These are phyloP conservation scores for Euplagia quadripunctaria DNA, from an alignment of 2,888 invertebrate species.

Conservation along the genomic window DNA sequence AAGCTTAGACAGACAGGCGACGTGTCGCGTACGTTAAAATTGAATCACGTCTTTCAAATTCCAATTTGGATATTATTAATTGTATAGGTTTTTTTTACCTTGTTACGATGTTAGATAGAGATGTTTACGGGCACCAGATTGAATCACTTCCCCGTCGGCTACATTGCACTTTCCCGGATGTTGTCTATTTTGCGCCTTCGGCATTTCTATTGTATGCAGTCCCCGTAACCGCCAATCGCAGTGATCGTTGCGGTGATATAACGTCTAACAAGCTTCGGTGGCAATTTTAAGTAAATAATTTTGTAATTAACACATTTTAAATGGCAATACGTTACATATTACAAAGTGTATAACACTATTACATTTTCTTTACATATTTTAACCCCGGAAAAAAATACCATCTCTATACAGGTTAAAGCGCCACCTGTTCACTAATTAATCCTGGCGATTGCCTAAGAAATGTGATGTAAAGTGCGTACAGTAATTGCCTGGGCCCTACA, in stretches of 20 bases:
- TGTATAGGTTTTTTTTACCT: slow-evolving; percentile 49
- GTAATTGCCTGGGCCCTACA: slow-evolving; percentile 25
- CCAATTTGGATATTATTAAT: slow-evolving; percentile 35
- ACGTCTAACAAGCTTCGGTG: slow-evolving; percentile 62
- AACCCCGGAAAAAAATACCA: slow-evolving; percentile 12
- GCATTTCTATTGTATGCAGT: slow-evolving; percentile 63
- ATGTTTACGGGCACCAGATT: slow-evolving; percentile 46
- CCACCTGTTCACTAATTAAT: not conserved
- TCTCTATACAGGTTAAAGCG: not conserved
- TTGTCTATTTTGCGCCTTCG: slow-evolving; percentile 67
- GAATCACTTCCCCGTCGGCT: slow-evolving; percentile 61
- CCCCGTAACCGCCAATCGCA: slow-evolving; percentile 63
- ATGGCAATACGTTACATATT: not conserved
- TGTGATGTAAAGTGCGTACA: not conserved
- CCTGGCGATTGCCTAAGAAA: not conserved
- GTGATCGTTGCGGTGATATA: slow-evolving; percentile 62
- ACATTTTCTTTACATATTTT: not conserved
- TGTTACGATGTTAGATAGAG: slow-evolving; percentile 51
- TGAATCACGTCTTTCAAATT: slow-evolving; percentile 34
- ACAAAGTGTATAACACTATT: not conserved
- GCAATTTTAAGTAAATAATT: slow-evolving; percentile 54
- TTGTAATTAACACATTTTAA: slow-evolving; percentile 30
- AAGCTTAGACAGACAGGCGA: slow-evolving; percentile 13
- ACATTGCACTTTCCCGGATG: slow-evolving; percentile 73
- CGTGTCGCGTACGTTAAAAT: slow-evolving; percentile 28